Conservation (phyloP, 2,888 invertebrate species). For the Octodonta nipae region DNA sequence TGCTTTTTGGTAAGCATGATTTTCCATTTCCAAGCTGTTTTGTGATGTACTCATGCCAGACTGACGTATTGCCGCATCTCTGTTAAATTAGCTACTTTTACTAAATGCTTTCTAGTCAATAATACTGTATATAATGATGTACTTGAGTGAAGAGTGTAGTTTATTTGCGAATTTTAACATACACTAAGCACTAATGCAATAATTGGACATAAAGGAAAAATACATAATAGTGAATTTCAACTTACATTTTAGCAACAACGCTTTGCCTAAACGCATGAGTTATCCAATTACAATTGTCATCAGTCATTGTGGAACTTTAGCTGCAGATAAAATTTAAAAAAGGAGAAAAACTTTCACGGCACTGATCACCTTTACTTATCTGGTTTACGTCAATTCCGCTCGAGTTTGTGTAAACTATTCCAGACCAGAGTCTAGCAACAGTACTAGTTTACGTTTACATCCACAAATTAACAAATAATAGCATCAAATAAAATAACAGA, state of each 20-base stretch:
- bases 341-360: too few relatives aligned
- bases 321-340: too few relatives aligned
- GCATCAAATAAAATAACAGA: too few relatives aligned
- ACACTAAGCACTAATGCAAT: too few relatives aligned
- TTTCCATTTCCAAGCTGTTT: conserved; percentile 86
- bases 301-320: too few relatives aligned
- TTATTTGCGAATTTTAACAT: neutral
- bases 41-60: conserved; percentile 72
- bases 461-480: too few relatives aligned
- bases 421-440: too few relatives aligned
- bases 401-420: too few relatives aligned
- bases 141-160: conserved; percentile 2
- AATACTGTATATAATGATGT: neutral
- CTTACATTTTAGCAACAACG: conserved; percentile 79
- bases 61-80: conserved; percentile 76
- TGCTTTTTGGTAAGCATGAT: conserved; percentile 82
- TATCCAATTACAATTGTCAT: conserved; percentile 55
- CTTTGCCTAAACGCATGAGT: conserved; percentile 67
- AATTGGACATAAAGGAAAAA: neutral
- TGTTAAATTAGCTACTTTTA: too few relatives aligned
- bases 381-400: too few relatives aligned
- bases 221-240: conserved; percentile 14
- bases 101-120: conserved; percentile 5
- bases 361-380: too few relatives aligned
- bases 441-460: too few relatives aligned